phyloP scores from a whole-genome alignment of 2,113 vertebrate species.

The Edolisoma coerulescens region DNA sequence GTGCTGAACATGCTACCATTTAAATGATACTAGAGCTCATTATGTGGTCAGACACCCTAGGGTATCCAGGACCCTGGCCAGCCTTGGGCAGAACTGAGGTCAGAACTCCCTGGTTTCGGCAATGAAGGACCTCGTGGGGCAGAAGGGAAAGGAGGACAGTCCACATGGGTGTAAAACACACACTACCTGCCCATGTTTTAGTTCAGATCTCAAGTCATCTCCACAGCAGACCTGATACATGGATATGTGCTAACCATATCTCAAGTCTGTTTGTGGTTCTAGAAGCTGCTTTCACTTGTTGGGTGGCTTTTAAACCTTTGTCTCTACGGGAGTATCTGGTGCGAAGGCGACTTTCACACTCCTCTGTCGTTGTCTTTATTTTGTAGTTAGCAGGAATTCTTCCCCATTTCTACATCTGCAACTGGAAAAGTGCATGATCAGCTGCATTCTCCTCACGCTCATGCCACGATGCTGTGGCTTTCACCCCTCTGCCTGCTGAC shows the following conservation, averaged over 20 bases:
- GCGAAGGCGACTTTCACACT: accelerated
- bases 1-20: background rate
- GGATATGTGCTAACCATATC: background rate
- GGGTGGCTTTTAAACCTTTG: background rate
- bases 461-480: background rate
- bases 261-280: background rate
- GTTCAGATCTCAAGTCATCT: background rate
- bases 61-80: background rate
- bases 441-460: background rate
- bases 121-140: background rate
- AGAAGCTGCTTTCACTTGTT: background rate
- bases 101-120: background rate
- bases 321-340: background rate
- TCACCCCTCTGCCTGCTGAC: background rate
- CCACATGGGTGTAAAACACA: background rate
- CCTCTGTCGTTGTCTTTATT: background rate
- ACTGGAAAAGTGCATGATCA: background rate
- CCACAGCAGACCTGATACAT: background rate
- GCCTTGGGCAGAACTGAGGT: background rate
- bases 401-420: background rate
- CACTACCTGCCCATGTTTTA: background rate
- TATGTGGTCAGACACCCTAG: accelerated
- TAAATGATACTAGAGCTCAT: background rate
- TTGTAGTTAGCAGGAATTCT: background rate
- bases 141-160: background rate